A percentile compares a stretch with the other conserved stretches of the same genome.
Conservation (phyloP, 2,888 invertebrate species). For the Spodoptera littoralis region DNA sequence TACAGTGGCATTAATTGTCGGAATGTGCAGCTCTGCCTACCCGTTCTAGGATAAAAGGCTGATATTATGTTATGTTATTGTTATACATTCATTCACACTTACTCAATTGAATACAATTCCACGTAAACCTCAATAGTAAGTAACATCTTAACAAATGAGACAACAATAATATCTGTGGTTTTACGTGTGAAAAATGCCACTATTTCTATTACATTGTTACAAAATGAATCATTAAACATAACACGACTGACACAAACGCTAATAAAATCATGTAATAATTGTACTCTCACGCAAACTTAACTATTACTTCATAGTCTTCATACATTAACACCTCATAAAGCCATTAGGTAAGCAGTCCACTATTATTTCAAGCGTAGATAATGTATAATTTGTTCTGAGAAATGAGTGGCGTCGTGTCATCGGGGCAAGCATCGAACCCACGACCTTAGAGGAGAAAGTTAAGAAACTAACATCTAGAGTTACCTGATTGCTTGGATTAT, state of each 20-base stretch:
- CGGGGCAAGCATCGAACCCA: constrained; percentile 66
- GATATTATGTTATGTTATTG: no score
- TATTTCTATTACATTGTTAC: no score
- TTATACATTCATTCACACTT: no score
- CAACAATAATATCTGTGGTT: no score
- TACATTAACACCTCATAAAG: constrained; percentile 37
- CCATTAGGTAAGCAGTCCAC: constrained; percentile 8
- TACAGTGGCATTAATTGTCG: no score
- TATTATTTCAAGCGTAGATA: constrained; percentile 33
- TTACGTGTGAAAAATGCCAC: no score
- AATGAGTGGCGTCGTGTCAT: constrained; percentile 61
- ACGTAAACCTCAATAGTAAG: no score
- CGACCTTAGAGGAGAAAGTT: constrained; percentile 73
- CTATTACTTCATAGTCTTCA: constrained; percentile 23
- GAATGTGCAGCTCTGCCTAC: no score
- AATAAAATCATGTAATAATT: constrained; percentile 13
- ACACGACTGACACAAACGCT: constrained; percentile 6
- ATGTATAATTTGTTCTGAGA: constrained; percentile 61
- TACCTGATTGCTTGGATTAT: constrained; percentile 60
- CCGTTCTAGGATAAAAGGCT: no score
- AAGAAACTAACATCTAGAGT: constrained; percentile 66
- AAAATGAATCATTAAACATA: no score
- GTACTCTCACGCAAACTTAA: not conserved
- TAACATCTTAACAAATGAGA: no score
- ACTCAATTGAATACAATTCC: no score